phyloP scores from a whole-genome alignment of 1,140 invertebrate genomes.

The Drosophila auraria region DNA sequence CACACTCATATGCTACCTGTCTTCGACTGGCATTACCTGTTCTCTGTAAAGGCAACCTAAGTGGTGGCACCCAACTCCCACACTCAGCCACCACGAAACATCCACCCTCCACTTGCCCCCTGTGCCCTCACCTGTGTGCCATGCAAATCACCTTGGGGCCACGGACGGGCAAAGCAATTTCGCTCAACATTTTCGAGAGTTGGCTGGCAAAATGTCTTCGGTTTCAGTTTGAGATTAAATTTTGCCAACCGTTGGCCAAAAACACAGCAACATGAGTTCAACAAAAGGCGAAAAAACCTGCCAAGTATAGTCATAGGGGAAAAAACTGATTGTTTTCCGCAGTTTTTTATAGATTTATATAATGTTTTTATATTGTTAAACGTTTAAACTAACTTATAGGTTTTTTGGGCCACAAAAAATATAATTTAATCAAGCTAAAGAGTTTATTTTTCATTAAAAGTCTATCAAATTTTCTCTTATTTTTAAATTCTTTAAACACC shows the following conservation, averaged over 20 bases:
- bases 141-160: constrained; percentile 69
- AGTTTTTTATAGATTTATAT: background rate
- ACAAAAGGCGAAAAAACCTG: constrained; percentile 36
- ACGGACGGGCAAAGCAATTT: constrained; percentile 71
- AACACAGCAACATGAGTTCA: constrained; percentile 68
- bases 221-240: constrained; percentile 81
- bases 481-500: too few relatives aligned
- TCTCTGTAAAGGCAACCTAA: constrained; percentile 1
- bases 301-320: constrained; percentile 5
- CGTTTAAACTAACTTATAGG: background rate
- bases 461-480: background rate
- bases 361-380: background rate
- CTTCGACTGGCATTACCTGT: constrained; percentile 6
- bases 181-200: constrained; percentile 53
- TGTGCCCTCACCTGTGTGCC: constrained; percentile 25
- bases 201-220: constrained; percentile 69
- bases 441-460: background rate
- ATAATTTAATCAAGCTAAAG: background rate
- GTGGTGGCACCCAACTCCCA: background rate
- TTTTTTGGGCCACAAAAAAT: background rate
- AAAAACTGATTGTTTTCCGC: background rate
- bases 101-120: constrained; percentile 12
- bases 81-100: constrained; percentile 10
- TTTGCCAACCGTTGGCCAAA: constrained; percentile 65
- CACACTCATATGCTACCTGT: background rate